Evolutionary conservation across 1,140 invertebrate species (phyloP).

Genomic region (Lepidurus packardi): DNA sequence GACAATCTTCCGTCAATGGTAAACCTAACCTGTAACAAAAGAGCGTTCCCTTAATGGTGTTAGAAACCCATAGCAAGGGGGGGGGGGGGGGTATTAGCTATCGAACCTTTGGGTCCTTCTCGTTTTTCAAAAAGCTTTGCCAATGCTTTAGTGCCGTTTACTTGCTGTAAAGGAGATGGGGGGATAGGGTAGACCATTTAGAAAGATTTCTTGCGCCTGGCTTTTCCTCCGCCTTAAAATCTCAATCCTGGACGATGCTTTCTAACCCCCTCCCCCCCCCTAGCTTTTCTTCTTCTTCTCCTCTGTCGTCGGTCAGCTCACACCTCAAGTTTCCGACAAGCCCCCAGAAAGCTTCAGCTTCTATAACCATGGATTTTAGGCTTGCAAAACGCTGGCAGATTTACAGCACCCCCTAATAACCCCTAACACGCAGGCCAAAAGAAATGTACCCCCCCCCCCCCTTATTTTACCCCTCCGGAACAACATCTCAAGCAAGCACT

Average conservation of each 20-base stretch:
- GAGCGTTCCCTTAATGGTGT: constrained; percentile 5
- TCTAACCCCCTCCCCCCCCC: neutral
- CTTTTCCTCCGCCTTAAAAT: neutral
- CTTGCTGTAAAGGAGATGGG: neutral
- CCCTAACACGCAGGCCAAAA: constrained; percentile 7
- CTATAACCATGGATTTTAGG: neutral
- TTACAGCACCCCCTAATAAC: constrained; percentile 15
- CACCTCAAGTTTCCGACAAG: neutral
- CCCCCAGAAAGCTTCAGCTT: neutral
- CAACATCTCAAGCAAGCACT: neutral
- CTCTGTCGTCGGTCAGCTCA: neutral
- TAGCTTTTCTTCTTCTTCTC: neutral
- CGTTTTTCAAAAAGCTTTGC: neutral
- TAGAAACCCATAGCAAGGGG: neutral
- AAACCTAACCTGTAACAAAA: constrained; percentile 13
- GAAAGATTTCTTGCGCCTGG: neutral
- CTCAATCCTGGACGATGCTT: neutral
- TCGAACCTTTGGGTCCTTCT: constrained; percentile 14
- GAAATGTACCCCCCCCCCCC: neutral
- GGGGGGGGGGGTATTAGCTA: neutral
- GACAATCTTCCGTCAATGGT: constrained; percentile 1
- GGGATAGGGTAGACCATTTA: neutral
- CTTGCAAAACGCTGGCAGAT: neutral
- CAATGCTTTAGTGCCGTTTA: neutral
- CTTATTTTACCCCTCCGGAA: neutral